Percentiles rank a stretch among this genome's conserved stretches.
These are phyloP conservation scores for Tenthredo distinguenda DNA, from an alignment of 2,888 invertebrate species.

Conservation along the genomic window DNA sequence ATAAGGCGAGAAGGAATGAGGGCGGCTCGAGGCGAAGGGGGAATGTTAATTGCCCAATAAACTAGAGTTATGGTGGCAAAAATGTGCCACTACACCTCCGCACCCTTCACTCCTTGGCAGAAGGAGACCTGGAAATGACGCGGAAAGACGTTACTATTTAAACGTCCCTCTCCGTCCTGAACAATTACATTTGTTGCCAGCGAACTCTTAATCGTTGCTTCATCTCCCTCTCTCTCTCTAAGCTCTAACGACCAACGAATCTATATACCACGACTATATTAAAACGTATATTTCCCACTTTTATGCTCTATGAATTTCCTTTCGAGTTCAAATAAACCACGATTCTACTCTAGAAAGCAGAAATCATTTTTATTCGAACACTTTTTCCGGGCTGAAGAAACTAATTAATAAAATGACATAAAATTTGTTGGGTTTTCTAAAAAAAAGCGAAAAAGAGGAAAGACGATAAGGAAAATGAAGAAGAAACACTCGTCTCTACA, in stretches of 20 bases:
- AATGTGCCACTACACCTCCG: conserved; percentile 61
- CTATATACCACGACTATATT: conserved; percentile 11
- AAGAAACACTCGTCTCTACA: not conserved
- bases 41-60: conserved; percentile 77
- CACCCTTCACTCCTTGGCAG: conserved; percentile 62
- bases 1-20: conserved; percentile 31
- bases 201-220: conserved; percentile 30
- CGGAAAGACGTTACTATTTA: conserved; percentile 67
- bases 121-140: conserved; percentile 72
- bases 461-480: not conserved
- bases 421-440: not conserved
- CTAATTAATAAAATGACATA: not conserved
- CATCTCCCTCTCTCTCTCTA: not conserved
- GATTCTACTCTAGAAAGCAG: not conserved
- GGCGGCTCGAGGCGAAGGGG: conserved; percentile 59
- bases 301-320: not conserved
- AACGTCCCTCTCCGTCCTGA: not conserved
- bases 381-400: not conserved
- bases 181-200: conserved; percentile 31
- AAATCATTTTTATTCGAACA: not conserved
- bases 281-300: not conserved
- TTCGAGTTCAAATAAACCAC: not conserved
- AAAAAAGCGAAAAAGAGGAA: not conserved
- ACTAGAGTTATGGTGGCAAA: conserved; percentile 73
- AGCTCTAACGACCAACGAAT: conserved; percentile 26